These are phyloP conservation scores for Hirtodrosophila alboralis DNA, from an alignment of 2,888 invertebrate genomes.

Conservation along the genomic window DNA sequence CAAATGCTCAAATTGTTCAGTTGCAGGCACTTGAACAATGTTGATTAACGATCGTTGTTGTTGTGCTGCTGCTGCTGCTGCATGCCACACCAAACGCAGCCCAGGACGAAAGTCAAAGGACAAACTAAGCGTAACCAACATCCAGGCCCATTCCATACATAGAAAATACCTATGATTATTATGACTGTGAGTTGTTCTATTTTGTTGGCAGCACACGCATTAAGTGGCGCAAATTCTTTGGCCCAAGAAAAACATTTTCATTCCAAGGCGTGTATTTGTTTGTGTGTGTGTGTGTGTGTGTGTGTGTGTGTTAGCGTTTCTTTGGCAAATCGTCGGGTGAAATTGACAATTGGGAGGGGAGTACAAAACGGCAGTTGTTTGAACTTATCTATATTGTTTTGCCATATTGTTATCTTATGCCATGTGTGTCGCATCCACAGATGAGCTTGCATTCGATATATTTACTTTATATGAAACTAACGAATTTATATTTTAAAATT, in stretches of 20 bases:
- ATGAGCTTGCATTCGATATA: too few relatives aligned
- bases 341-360: too few relatives aligned
- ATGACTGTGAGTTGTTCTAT: constrained; percentile 37
- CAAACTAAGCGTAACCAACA: constrained; percentile 10
- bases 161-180: constrained; percentile 50
- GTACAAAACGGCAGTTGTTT: constrained; percentile 64
- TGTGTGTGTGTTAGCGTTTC: constrained; percentile 10
- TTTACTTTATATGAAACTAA: too few relatives aligned
- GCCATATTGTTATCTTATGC: constrained; percentile 80
- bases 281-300: constrained; percentile 17
- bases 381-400: constrained; percentile 81
- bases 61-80: too few relatives aligned
- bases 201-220: constrained; percentile 48
- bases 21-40: constrained; percentile 33
- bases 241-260: constrained; percentile 74
- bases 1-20: constrained; percentile 7
- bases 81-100: constrained; percentile 36
- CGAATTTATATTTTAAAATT: too few relatives aligned
- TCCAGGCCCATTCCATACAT: background rate
- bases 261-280: constrained; percentile 70
- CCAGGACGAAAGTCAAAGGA: constrained; percentile 34
- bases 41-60: constrained; percentile 59
- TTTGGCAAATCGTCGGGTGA: background rate
- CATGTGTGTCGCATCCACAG: constrained; percentile 61
- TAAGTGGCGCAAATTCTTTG: constrained; percentile 67